phyloP scores from a whole-genome alignment of 2,113 vertebrate genomes.

The human (Homo sapiens) region DNA sequence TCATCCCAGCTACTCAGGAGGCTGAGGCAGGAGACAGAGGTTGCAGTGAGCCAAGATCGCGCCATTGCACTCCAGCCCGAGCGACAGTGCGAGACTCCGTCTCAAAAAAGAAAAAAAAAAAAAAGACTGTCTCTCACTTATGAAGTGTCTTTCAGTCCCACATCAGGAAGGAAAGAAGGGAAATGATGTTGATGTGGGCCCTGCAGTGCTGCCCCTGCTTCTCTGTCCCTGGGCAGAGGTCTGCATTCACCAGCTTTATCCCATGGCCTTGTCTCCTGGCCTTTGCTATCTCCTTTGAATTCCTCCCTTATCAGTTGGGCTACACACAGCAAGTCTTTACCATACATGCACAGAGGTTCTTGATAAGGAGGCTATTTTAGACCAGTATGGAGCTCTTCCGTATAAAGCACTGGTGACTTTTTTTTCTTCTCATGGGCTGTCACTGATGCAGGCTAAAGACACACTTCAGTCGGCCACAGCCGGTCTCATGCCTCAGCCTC shows the following conservation, averaged over 20 bases:
- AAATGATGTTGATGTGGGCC: fast-evolving
- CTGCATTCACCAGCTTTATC: not conserved
- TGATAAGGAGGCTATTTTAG: conserved; percentile 42
- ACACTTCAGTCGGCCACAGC: fast-evolving
- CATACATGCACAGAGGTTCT: not conserved
- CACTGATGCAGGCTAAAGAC: not conserved
- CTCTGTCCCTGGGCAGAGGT: not conserved
- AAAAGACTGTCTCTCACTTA: not conserved
- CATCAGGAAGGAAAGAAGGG: fast-evolving
- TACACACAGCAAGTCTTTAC: not conserved
- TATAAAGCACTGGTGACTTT: not conserved
- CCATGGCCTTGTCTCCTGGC: not conserved
- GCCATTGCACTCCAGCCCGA: too few relatives aligned
- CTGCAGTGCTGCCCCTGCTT: not conserved
- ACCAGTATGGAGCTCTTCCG: not conserved
- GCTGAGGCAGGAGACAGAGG: too few relatives aligned
- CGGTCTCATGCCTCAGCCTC: not conserved
- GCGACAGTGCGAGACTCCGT: too few relatives aligned
- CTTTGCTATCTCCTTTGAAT: not conserved
- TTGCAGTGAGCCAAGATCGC: too few relatives aligned
- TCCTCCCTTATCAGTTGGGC: not conserved
- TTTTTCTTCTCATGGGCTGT: not conserved
- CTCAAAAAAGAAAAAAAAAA: too few relatives aligned
- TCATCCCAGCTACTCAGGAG: too few relatives aligned
- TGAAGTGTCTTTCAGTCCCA: not conserved